Percentiles rank a stretch among this genome's conserved stretches.
Conservation (phyloP, 2,113 vertebrate species). For the Sisor rabdophorus region DNA sequence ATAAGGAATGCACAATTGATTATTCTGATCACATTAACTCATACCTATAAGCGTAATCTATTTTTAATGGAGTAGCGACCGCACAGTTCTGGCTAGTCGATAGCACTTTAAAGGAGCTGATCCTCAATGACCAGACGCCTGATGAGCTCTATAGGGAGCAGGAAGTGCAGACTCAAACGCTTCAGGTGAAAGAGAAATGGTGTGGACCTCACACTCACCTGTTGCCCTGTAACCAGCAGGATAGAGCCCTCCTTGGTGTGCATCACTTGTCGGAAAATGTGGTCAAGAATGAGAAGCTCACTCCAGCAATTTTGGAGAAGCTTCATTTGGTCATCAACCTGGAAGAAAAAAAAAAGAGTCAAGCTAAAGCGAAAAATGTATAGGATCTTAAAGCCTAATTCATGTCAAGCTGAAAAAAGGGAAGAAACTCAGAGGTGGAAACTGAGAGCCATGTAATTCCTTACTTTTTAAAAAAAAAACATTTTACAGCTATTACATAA, state of each 20-base stretch:
- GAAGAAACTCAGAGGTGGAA: not conserved
- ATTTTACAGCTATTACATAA: no score
- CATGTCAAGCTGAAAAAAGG: not conserved
- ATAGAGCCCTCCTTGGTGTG: constrained; percentile 93
- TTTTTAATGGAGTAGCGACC: constrained; percentile 62
- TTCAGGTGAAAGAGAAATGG: not conserved
- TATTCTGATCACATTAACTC: constrained; percentile 60
- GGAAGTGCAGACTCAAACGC: not conserved
- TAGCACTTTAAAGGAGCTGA: constrained; percentile 56
- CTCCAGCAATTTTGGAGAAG: constrained; percentile 99
- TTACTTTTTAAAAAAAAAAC: not conserved
- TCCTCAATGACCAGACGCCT: constrained; percentile 43
- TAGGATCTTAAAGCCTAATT: not conserved
- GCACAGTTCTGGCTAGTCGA: constrained; percentile 51
- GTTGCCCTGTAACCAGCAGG: constrained; percentile 94
- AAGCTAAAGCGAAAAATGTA: no score
- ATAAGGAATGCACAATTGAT: constrained; percentile 60
- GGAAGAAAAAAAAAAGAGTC: constrained; percentile 35
- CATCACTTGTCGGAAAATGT: constrained; percentile 95
- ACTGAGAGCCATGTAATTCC: not conserved
- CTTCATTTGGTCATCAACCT: constrained; percentile 99
- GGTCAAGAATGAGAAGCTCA: constrained; percentile 95
- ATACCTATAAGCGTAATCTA: constrained; percentile 61
- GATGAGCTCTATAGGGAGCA: constrained; percentile 39
- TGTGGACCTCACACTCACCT: constrained; percentile 73